phyloP scores from a whole-genome alignment of 2,797 vertebrate genomes.

The Eidolon dupreanum region DNA sequence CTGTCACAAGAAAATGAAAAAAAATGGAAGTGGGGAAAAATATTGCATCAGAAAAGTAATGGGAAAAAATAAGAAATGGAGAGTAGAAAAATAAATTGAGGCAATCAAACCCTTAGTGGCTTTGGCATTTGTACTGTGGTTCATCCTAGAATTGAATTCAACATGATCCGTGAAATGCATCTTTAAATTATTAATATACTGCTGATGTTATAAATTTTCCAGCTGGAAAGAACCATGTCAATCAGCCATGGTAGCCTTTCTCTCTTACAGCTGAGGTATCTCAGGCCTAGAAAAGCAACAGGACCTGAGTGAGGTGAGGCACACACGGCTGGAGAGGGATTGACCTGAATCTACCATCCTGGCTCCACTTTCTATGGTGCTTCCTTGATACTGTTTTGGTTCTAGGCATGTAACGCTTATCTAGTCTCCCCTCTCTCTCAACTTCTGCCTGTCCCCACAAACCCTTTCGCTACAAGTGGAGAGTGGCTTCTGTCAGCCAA shows the following conservation, averaged over 20 bases:
- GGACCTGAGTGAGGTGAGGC: background rate
- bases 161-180: conserved; percentile 21
- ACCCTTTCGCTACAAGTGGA: background rate
- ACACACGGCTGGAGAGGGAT: background rate
- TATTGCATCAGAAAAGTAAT: background rate
- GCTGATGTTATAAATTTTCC: conserved; percentile 23
- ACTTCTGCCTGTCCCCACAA: background rate
- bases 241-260: background rate
- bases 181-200: conserved; percentile 44
- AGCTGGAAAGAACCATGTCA: background rate
- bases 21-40: background rate
- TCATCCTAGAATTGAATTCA: background rate
- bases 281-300: background rate
- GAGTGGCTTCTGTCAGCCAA: background rate
- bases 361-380: rapidly evolving
- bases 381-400: background rate
- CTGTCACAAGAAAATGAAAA: background rate
- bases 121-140: background rate
- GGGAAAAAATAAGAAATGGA: conserved; percentile 5
- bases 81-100: background rate
- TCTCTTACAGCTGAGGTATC: background rate
- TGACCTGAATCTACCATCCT: background rate
- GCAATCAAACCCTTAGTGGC: background rate
- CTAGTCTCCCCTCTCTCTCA: background rate
- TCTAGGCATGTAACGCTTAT: background rate